phyloP scores from a whole-genome alignment of 2,888 invertebrate species.

The Abrostola triplasia region DNA sequence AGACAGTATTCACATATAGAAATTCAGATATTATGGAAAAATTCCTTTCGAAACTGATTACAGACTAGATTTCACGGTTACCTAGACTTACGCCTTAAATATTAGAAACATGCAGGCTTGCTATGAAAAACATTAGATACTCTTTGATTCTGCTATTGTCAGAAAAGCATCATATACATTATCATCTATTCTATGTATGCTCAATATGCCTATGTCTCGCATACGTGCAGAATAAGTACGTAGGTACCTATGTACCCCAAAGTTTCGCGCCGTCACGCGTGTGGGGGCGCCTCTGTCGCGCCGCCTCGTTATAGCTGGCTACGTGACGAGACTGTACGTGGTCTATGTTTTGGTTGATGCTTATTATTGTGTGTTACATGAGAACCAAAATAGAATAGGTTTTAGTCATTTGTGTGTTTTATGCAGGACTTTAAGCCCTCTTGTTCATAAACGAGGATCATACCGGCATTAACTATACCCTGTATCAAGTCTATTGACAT shows the following conservation, averaged over 20 bases:
- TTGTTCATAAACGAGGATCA: too few species aligned
- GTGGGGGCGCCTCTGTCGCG: slow-evolving; percentile 64
- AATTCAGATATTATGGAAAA: too few species aligned
- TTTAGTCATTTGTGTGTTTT: neutral
- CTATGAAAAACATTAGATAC: neutral
- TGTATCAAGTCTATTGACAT: too few species aligned
- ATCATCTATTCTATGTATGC: neutral
- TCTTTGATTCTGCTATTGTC: too few species aligned
- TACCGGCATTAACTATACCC: too few species aligned
- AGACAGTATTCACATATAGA: too few species aligned
- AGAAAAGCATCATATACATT: too few species aligned
- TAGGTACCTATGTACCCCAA: slow-evolving; percentile 31
- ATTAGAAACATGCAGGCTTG: neutral
- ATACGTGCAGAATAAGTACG: neutral
- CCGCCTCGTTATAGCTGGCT: slow-evolving; percentile 67
- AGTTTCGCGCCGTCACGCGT: slow-evolving; percentile 54
- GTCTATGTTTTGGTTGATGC: slow-evolving; percentile 47
- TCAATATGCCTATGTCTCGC: slow-evolving; percentile 1
- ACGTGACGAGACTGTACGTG: slow-evolving; percentile 66
- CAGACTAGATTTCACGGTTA: too few species aligned
- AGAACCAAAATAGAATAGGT: slow-evolving; percentile 18
- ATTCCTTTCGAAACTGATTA: too few species aligned
- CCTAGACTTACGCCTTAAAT: too few species aligned
- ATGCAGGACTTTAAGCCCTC: too few species aligned
- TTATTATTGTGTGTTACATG: slow-evolving; percentile 17